Evolutionary conservation across 2,797 vertebrate genomes (phyloP), one percentile per base, ranked within the genome.

Genomic region (Ceyx erithaca): DNA sequence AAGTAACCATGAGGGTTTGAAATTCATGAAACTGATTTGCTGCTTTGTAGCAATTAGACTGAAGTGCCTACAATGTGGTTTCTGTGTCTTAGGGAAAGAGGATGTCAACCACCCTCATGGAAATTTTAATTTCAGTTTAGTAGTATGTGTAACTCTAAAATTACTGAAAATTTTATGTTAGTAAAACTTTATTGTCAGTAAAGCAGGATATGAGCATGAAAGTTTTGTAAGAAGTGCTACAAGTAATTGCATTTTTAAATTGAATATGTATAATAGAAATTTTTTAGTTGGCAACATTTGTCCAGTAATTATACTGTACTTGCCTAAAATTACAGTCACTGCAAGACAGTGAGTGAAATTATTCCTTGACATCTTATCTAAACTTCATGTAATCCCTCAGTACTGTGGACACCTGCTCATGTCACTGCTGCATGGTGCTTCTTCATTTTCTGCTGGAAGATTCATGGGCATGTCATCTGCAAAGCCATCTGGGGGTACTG

Each of bases 341-440:
- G 28, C 52, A 67, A 84, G 80, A 63, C 69, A 84, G 22, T 33
- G 52, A 95, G 22, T 55, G 80, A 87, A 91, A 82, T 57, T 87
- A 76, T 76, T 54, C 85, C 85, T 57, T 93, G 82, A 91, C 76
- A 78, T 35, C 40, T 89, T 79, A 76, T 69, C 73, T 79, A 81
- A 89, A 76, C 63, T 66, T 58, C 25, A 11, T 23, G 30, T 79
- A 85, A 72, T 76, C 86, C 52, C 73, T 85, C 67, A 79, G 46
- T 59, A 13, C 82, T 46, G 58, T 28, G 86, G 77, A 76, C 80
- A 81, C 79, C 89, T 94, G 69, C 82, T 95, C 35, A 13, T 81
- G 93, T 84, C 57, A 45, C 55, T 76, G 55, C 51, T 66, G 82
- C 72, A 31, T 1, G 40, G 55, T 19, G 10, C 31, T 76, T 2